Base-by-base conservation (phyloP, 2,888 invertebrate species). In the Acanthoscelides obtectus region DNA sequence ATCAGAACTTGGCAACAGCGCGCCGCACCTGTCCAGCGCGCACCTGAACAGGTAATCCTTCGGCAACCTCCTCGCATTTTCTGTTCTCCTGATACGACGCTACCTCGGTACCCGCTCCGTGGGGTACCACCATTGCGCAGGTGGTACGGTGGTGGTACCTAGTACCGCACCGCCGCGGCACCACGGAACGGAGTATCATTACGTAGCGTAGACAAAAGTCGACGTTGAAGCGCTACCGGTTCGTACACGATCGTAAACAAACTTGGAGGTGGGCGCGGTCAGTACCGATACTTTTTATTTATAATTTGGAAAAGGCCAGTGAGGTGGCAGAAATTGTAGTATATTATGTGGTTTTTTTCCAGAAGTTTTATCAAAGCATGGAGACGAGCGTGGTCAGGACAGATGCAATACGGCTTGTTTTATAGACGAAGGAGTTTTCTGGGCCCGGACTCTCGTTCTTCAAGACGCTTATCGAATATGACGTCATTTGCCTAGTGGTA, bases 91-190 rank as follows among this genome's bases (percentile, higher is more conserved):
- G 69, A 69, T 74, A 70, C 64, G 20, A 22, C 69, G 72, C 72
- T 75, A 79, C 77, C 77, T 74, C 73, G 72, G 72, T 77, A 76
- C 77, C 77, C 76, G 76, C 77, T 75, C 73, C 72, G 69, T 68
- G 72, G 73, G 72, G 75, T 68, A 70, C 70, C 65, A 70, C 66
- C 70, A 66, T 45, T 45, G 45, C 45, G 45, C 45, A 45, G 45
- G 45, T 45, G 17, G 45, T 12, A 25, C 25, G 4, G n/a, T n/a
- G n/a, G n/a, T n/a, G n/a, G n/a, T n/a, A n/a, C n/a, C n/a, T n/a
- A n/a, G n/a, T 25, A 25, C 25, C 17, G 17, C 20, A 63, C 22
- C n/a, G 22, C 45, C 2, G 45, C 20, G 8, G n/a, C n/a, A n/a
- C 67, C 66, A 22, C 45, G 45, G 45, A 12, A 45, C 45, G 45